phyloP scores from a whole-genome alignment of 2,797 vertebrate species.

The Choloepus didactylus region DNA sequence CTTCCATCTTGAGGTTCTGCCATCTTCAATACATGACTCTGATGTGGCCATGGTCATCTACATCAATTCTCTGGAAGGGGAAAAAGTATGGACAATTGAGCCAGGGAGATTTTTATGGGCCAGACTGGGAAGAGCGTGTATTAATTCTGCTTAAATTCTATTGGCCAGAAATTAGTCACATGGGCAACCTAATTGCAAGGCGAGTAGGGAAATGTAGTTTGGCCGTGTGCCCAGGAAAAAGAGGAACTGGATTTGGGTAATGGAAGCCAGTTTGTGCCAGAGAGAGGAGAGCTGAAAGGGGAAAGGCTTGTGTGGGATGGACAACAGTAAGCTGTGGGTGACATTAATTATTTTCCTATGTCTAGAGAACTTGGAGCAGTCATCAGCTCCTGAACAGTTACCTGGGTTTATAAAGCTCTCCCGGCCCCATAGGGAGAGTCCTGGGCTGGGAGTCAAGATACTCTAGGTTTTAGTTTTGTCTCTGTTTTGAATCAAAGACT shows the following conservation, averaged over 20 bases:
- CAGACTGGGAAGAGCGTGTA: not conserved
- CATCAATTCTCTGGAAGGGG: not conserved
- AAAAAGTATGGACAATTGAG: not conserved
- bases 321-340: not conserved
- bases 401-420: not conserved
- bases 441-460: not conserved
- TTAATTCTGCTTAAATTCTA: not conserved
- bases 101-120: not conserved
- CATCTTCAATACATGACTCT: not conserved
- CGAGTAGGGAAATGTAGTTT: not conserved
- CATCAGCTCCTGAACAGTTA: not conserved
- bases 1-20: not conserved
- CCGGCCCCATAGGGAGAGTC: not conserved
- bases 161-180: not conserved
- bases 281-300: not conserved
- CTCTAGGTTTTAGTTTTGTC: not conserved
- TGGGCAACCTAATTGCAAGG: not conserved
- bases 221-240: not conserved
- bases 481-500: not conserved
- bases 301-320: not conserved
- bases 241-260: not conserved
- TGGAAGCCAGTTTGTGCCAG: not conserved
- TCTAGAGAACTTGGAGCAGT: not conserved
- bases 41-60: not conserved
- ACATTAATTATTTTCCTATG: not conserved